Evolutionary conservation across 2,888 invertebrate species (phyloP), one percentile per base, ranked within the genome.

Genomic region (Lasiommata megera): DNA sequence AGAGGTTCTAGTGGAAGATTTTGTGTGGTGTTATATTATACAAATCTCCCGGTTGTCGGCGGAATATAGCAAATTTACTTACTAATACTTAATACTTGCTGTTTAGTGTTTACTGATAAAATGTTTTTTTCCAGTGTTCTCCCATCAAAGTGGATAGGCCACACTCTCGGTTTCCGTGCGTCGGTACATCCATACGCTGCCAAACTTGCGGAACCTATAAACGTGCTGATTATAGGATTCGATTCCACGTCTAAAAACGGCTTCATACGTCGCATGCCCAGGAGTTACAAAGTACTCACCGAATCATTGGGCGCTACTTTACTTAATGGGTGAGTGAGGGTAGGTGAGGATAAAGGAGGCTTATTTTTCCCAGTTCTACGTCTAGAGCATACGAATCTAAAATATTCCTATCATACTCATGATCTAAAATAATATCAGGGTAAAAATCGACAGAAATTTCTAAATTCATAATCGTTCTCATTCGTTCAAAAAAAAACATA

Each of bases 201-300:
- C 0, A 67, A 64, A 0, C 59, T 67, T 8, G 68, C 67, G 18
- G 47, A 65, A 29, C 62, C 65, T 1, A 50, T 68, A 3, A 68
- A 73, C 34, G 66, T 73, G 0, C 40, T 72, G 6, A 68, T 70
- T 12, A 93, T 96, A 65, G 96, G 96, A 0, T 95, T 96, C 69
- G 97, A 97, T 82, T 97, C 97, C 0, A 78, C 97, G 5, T 96
- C 97, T 0, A 92, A 94, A 43, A 95, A 96, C 81, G 94, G 95
- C 1, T 96, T 96, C 70, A 94, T 95, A 46, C 90, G 97, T 29
- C 95, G 95, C 71, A 85, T 97, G 69, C 96, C 97, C 0, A 93
- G 94, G 67, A 94, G 94, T 14, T 95, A 95, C 72, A 88, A 92
- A n/a, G 94, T 94, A 73, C 77, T 97, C 28, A 93, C 89, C 1